Conservation (phyloP, 1,140 invertebrate species). For the Drosophila serrata region DNA sequence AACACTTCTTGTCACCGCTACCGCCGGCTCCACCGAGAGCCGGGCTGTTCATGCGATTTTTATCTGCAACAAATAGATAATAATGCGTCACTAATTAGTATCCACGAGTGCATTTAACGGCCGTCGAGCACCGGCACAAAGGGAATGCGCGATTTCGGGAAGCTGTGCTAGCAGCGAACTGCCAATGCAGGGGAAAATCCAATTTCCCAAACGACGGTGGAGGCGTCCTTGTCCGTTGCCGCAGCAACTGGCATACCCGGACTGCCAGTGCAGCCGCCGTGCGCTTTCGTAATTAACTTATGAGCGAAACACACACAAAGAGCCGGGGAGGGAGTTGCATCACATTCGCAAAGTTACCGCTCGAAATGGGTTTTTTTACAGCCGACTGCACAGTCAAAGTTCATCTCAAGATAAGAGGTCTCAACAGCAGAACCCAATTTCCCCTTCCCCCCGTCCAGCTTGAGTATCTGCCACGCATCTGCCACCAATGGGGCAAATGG, state of each 20-base stretch:
- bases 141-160: slow-evolving; percentile 31
- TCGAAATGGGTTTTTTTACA: slow-evolving; percentile 48
- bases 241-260: slow-evolving; percentile 33
- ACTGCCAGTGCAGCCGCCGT: slow-evolving; percentile 13
- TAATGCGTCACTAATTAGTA: slow-evolving; percentile 29
- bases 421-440: slow-evolving; percentile 3
- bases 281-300: slow-evolving; percentile 56
- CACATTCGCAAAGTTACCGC: slow-evolving; percentile 31
- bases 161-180: slow-evolving; percentile 8
- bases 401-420: slow-evolving; percentile 46
- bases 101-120: slow-evolving; percentile 18
- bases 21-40: slow-evolving; percentile 54
- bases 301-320: slow-evolving; percentile 26
- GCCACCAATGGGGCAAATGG: slow-evolving; percentile 1
- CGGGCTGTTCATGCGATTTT: slow-evolving; percentile 81
- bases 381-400: slow-evolving; percentile 50
- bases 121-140: slow-evolving; percentile 19
- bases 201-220: slow-evolving; percentile 47
- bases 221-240: slow-evolving; percentile 9
- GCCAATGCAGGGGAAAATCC: slow-evolving; percentile 52
- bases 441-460: neutral
- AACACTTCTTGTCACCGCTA: slow-evolving; percentile 72
- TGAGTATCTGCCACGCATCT: slow-evolving; percentile 14
- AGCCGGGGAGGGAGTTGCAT: slow-evolving; percentile 18
- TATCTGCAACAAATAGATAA: slow-evolving; percentile 62